phyloP scores from a whole-genome alignment of 2,797 vertebrate species.

The Pipistrellus pygmaeus region DNA sequence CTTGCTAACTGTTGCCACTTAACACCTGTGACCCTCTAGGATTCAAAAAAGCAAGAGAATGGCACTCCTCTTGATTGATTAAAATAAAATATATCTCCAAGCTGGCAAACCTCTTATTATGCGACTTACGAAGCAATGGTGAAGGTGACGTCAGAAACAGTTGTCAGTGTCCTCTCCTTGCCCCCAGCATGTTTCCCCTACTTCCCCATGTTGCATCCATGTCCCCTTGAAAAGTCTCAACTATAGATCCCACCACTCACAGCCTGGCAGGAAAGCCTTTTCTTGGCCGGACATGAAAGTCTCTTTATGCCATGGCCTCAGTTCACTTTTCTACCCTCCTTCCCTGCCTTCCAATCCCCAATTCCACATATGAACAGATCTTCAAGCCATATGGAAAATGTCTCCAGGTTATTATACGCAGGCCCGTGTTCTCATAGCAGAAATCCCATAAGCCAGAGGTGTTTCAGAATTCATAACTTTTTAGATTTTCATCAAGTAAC shows the following conservation, averaged over 20 bases:
- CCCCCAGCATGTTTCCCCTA: neutral
- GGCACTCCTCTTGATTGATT: neutral
- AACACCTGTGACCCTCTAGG: neutral
- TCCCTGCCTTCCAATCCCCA: neutral
- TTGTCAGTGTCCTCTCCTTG: too few relatives aligned
- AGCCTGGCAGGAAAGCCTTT: neutral
- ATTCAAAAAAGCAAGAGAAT: neutral
- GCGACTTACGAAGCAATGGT: neutral
- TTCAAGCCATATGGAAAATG: neutral
- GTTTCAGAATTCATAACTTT: neutral
- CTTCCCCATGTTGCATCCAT: neutral
- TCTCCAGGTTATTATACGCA: neutral
- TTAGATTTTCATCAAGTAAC: neutral
- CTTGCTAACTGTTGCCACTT: neutral
- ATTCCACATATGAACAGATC: neutral
- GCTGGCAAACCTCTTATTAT: neutral
- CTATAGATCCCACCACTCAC: neutral
- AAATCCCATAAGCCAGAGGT: neutral
- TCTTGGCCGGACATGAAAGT: neutral
- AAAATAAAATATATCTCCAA: neutral
- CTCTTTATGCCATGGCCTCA: neutral
- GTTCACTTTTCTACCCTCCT: neutral
- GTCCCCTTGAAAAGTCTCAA: neutral
- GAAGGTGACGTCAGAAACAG: neutral
- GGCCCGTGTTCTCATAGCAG: neutral